Base-by-base conservation (phyloP, 2,113 vertebrate species). In the Epinephelus cyanopodus region DNA sequence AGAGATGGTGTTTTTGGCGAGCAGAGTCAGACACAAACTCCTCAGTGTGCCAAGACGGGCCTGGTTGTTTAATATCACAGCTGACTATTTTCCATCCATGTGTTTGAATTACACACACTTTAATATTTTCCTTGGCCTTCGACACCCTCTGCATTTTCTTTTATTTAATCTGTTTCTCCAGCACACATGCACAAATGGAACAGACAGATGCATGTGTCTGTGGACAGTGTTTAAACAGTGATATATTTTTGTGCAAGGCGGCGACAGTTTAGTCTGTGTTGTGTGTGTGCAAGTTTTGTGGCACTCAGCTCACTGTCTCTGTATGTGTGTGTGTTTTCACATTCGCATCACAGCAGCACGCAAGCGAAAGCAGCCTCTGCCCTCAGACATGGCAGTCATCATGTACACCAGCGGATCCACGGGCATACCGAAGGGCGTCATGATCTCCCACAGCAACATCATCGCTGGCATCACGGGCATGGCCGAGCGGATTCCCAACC, bases 381-480 rank as follows among this genome's bases (percentile, higher is more conserved):
- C 97, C 12, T 95, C 95, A 0, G 98, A 99, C 87, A 95, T 97
- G 0, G 98, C 98, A 0, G 98, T 99, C 70, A 97, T 99, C 92
- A 99, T 99, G 98, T 99, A 99, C 83, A 99, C 98, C 47, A 99
- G 98, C 33, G 98, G 98, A 3, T 99, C 98, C 80, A 99, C 98
- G 0, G 98, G 98, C 42, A 39, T 97, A 33, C 98, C 98, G 5
- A 99, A 99, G 88, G 98, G 98, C 10, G 98, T 99, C 82, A 97
- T 99, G 96, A 98, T 99, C 91, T 98, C 98, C 11, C 98, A 99
- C 19, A 95, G 96, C 87, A 99, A 99, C 92, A 92, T 99, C 63
- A 95, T 99, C 58, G 97, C 98, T 50, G 96, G 96, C 21, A 96
- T 98, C 90, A 96, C 97, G 1, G 98, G 98, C 68, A 97, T 99